phyloP scores from a whole-genome alignment of 2,888 invertebrate genomes.

The Oasisia sp. region DNA sequence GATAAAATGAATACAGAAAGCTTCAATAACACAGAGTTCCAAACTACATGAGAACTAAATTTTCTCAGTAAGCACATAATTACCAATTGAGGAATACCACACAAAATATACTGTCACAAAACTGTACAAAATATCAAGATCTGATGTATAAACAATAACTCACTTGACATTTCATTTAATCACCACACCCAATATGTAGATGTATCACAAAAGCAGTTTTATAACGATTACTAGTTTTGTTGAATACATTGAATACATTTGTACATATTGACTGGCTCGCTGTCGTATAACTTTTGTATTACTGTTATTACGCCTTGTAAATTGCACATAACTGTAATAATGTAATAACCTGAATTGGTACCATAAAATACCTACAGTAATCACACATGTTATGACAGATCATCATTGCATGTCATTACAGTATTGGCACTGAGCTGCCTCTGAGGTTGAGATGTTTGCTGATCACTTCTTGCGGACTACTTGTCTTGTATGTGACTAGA shows the following conservation, averaged over 20 bases:
- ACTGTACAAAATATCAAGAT: neutral
- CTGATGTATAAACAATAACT: no score
- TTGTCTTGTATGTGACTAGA: neutral
- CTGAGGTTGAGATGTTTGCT: neutral
- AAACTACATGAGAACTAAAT: neutral
- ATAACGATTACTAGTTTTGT: neutral
- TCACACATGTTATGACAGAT: neutral
- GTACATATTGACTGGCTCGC: neutral
- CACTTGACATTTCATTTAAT: no score
- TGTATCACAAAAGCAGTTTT: neutral
- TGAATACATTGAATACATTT: neutral
- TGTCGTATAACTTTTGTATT: neutral
- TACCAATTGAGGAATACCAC: neutral
- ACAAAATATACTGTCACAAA: neutral
- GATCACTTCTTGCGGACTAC: neutral
- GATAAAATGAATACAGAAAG: neutral
- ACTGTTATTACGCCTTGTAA: no score
- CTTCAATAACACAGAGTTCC: neutral
- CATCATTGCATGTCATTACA: neutral
- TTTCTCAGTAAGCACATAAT: neutral
- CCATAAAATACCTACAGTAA: neutral
- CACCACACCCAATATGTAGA: no score
- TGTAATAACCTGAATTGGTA: neutral
- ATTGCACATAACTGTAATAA: neutral
- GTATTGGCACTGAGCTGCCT: neutral